Conservation (phyloP, 2,888 invertebrate species). For the Eulithis prunata region DNA sequence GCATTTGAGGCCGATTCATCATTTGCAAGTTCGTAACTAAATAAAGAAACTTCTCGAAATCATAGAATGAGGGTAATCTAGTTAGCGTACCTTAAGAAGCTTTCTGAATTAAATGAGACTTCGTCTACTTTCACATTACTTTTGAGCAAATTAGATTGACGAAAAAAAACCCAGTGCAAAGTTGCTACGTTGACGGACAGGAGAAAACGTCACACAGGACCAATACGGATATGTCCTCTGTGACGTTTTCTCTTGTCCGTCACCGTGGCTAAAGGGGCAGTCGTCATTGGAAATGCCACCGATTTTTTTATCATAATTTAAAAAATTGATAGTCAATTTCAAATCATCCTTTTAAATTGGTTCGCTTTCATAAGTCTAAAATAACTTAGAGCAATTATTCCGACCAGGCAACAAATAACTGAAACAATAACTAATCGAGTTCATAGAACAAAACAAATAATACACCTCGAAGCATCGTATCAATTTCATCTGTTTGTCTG, state of each 20-base stretch:
- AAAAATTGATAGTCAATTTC: too few relatives aligned
- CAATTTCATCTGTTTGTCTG: slow-evolving; percentile 44
- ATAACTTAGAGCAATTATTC: too few relatives aligned
- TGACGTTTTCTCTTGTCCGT: too few relatives aligned
- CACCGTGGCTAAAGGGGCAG: too few relatives aligned
- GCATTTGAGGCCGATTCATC: slow-evolving; percentile 18
- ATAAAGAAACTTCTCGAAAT: slow-evolving; percentile 40
- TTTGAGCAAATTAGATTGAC: slow-evolving; percentile 18
- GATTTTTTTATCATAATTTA: too few relatives aligned
- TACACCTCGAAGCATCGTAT: slow-evolving; percentile 30
- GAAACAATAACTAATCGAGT: background rate
- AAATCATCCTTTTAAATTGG: too few relatives aligned
- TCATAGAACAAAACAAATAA: slow-evolving; percentile 1
- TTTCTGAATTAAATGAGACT: slow-evolving; percentile 31
- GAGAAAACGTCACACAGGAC: too few relatives aligned
- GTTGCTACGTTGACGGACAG: background rate
- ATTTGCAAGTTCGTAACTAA: slow-evolving; percentile 39
- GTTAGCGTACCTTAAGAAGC: slow-evolving; percentile 35
- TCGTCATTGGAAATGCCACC: too few relatives aligned
- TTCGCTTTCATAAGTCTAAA: too few relatives aligned
- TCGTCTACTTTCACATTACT: slow-evolving; percentile 36
- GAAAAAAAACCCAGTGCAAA: background rate
- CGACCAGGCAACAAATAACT: background rate
- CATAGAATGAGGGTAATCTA: slow-evolving; percentile 42
- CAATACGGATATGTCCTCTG: too few relatives aligned